Evolutionary conservation across 2,888 invertebrate species (phyloP), one percentile per base, ranked within the genome.

Genomic region (Marronus borbonicus): DNA sequence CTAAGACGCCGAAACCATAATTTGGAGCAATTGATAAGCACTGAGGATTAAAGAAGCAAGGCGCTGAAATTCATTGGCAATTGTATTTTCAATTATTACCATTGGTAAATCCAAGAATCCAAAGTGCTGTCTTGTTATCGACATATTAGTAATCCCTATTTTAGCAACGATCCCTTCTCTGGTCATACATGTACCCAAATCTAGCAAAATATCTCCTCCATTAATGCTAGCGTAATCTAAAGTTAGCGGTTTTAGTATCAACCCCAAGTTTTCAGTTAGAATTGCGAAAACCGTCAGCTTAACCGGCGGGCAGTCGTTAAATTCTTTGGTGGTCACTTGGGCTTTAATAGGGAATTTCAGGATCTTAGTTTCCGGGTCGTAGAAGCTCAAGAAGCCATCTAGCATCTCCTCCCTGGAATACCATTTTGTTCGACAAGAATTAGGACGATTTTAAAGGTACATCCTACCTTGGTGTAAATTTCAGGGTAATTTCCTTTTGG

Each of bases 1-100:
- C 74, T 14, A 86, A 76, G 14, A 80, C 68, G 8, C 85, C 85
- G 78, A 84, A 84, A 17, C 85, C 85, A 62, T 81, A 84, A 76
- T 86, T 83, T 1, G 85, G 85, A 39, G 36, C 62, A 14, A 85
- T 80, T 10, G 80, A 81, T 3, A 85, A 72, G 58, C 77, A 82
- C 85, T 85, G 64, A 78, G 80, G 76, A 49, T 50, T 0, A 36
- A 4, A 36, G 5, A 36, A 36, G 31, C 0, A 36, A 36, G 31
- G 5, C 31, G 31, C 5, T 36, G 31, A 36, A 36, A 36, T 3
- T 5, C 5, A 8, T 44, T 44, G 2, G 44, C 2, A 12, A 8
- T 44, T 44, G 12, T 2, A 44, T 44, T 44, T 44, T 8, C 10
- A 12, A 44, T 8, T 8, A 12, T 79, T 79, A 85, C 85, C 78